A percentile compares a stretch with the other conserved stretches of the same genome.
phyloP scores from a whole-genome alignment of 2,113 vertebrate species.

The Eira barbara region DNA sequence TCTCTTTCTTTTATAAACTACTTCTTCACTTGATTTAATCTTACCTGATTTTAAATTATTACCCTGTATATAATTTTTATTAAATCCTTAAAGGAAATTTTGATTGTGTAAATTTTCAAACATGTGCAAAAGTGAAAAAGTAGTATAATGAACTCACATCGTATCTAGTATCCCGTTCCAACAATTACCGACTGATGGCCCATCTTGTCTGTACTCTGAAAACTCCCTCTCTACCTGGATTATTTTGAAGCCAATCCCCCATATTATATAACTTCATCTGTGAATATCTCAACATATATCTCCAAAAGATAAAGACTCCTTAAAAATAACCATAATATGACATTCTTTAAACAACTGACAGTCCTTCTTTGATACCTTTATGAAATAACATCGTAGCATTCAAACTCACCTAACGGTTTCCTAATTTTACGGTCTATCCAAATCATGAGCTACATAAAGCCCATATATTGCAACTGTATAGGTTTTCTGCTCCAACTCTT shows the following conservation, averaged over 20 bases:
- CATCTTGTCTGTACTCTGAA: neutral
- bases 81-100: neutral
- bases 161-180: neutral
- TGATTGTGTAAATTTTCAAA: neutral
- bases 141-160: neutral
- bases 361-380: neutral
- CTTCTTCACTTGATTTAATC: neutral
- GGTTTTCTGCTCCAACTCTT: neutral
- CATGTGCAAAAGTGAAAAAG: neutral
- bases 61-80: neutral
- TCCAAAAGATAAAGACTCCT: neutral
- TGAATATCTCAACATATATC: neutral
- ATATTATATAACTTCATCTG: neutral
- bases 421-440: neutral
- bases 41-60: constrained; percentile 5
- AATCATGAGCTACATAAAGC: neutral
- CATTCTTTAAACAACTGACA: neutral
- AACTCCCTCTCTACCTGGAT: neutral
- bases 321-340: neutral
- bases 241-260: neutral
- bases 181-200: neutral
- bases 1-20: neutral
- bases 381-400: neutral
- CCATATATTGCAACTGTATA: neutral
- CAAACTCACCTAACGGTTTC: neutral